Conservation (phyloP, 2,797 vertebrate species). For the Sebastes ruberrimus region DNA sequence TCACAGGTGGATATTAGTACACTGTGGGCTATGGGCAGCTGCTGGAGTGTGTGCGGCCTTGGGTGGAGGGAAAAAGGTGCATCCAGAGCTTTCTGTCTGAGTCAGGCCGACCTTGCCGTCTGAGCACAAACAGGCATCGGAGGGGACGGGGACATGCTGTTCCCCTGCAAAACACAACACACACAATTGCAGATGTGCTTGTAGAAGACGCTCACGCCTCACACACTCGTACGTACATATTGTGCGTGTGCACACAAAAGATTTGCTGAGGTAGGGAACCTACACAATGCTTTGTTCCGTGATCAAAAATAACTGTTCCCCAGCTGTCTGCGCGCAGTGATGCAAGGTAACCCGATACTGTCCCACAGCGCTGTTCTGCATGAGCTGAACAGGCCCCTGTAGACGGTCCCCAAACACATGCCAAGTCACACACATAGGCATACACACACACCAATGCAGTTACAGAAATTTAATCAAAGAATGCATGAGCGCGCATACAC, state of each 20-base stretch:
- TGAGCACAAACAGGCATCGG: slow-evolving; percentile 36
- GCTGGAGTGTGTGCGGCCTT: slow-evolving; percentile 45
- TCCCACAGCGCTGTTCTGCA: slow-evolving; percentile 53
- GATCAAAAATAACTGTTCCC: slow-evolving; percentile 64
- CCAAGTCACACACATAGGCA: neutral
- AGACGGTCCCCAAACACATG: slow-evolving; percentile 26
- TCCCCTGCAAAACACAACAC: slow-evolving; percentile 29
- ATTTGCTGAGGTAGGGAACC: slow-evolving; percentile 53
- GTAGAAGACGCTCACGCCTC: neutral
- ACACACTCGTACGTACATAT: neutral
- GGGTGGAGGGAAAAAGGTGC: slow-evolving; percentile 18
- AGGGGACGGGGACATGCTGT: slow-evolving; percentile 37
- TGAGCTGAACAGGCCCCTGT: slow-evolving; percentile 41
- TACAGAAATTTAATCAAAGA: neutral
- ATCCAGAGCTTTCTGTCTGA: slow-evolving; percentile 40
- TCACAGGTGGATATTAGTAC: slow-evolving; percentile 73
- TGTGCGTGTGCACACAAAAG: slow-evolving; percentile 6
- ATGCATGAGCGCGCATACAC: neutral
- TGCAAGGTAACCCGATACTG: slow-evolving; percentile 65
- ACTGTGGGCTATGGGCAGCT: slow-evolving; percentile 44
- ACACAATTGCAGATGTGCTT: slow-evolving; percentile 3
- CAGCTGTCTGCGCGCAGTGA: slow-evolving; percentile 65
- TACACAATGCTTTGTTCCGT: slow-evolving; percentile 38
- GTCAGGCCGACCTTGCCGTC: slow-evolving; percentile 47
- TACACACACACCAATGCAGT: neutral